Evolutionary conservation across 2,797 vertebrate species (phyloP).

Genomic region (Poliocrania exsul): DNA sequence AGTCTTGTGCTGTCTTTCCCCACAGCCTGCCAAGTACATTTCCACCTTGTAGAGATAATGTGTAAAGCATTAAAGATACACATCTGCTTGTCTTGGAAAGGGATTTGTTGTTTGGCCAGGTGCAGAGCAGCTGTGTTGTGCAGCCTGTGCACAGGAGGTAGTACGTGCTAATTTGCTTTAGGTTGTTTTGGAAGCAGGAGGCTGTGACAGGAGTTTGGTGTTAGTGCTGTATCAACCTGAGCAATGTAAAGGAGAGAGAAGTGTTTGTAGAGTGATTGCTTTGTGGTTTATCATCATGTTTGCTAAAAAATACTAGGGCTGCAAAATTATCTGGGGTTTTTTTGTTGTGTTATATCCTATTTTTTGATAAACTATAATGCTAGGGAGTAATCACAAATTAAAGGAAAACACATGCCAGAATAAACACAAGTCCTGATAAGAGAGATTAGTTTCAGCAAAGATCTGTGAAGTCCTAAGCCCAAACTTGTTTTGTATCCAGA

Average conservation of each 20-base stretch:
- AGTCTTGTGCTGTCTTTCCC: not conserved
- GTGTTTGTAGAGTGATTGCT: not conserved
- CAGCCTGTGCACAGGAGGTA: not conserved
- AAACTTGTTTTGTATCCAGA: not conserved
- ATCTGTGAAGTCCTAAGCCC: not conserved
- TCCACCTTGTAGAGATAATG: not conserved
- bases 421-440: not conserved
- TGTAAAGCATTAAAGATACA: not conserved
- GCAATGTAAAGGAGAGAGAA: not conserved
- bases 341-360: not conserved
- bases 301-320: not conserved
- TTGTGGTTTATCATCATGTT: not conserved
- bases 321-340: not conserved
- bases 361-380: not conserved
- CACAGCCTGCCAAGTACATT: not conserved
- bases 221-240: not conserved
- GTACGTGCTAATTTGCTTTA: not conserved
- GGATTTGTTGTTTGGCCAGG: not conserved
- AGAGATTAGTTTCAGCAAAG: not conserved
- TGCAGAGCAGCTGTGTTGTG: not conserved
- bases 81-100: not conserved
- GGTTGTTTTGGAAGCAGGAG: not conserved
- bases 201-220: not conserved
- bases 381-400: not conserved
- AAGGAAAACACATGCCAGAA: not conserved